phyloP scores from a whole-genome alignment of 2,888 invertebrate genomes.

The Protodeltote pygarga region DNA sequence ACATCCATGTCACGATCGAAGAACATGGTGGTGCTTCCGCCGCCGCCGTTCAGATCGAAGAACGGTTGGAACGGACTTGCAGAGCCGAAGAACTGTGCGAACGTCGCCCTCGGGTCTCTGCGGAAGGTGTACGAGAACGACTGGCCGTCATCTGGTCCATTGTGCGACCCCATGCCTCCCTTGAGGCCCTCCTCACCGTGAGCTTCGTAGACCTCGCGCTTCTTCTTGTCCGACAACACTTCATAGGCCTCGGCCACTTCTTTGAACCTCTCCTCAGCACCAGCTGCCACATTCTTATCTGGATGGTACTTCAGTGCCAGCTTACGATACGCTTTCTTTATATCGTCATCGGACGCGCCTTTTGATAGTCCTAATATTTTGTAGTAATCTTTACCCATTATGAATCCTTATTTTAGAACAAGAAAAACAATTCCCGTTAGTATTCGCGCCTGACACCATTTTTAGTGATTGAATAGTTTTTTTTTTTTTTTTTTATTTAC shows the following conservation, averaged over 20 bases:
- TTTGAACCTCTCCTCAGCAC: conserved; percentile 98
- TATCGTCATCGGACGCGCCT: conserved; percentile 97
- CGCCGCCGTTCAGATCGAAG: conserved; percentile 91
- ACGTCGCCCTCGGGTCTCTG: conserved; percentile 98
- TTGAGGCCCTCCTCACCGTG: conserved; percentile 97
- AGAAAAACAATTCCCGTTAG: conserved; percentile 70
- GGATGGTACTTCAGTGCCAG: conserved; percentile 99
- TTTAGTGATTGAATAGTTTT: too few relatives aligned
- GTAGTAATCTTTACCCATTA: conserved; percentile 99
- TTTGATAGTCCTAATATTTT: conserved; percentile 95
- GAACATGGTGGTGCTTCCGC: conserved; percentile 90
- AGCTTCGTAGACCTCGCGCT: conserved; percentile 97
- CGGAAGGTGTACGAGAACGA: conserved; percentile 95
- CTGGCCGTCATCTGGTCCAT: conserved; percentile 87
- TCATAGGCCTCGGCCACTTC: conserved; percentile 99
- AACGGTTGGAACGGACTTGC: conserved; percentile 97
- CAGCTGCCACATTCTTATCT: conserved; percentile 98
- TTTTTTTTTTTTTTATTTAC: too few relatives aligned
- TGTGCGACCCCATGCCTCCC: conserved; percentile 89
- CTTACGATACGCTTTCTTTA: conserved; percentile 98
- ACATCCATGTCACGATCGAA: conserved; percentile 93
- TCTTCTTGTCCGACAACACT: conserved; percentile 98
- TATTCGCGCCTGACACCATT: conserved; percentile 74
- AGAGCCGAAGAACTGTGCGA: conserved; percentile 98
- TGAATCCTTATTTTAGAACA: conserved; percentile 73